Percentiles rank a stretch among this genome's conserved stretches.
Evolutionary conservation across 2,113 vertebrate species (phyloP).

Genomic region (Alouatta palliata): DNA sequence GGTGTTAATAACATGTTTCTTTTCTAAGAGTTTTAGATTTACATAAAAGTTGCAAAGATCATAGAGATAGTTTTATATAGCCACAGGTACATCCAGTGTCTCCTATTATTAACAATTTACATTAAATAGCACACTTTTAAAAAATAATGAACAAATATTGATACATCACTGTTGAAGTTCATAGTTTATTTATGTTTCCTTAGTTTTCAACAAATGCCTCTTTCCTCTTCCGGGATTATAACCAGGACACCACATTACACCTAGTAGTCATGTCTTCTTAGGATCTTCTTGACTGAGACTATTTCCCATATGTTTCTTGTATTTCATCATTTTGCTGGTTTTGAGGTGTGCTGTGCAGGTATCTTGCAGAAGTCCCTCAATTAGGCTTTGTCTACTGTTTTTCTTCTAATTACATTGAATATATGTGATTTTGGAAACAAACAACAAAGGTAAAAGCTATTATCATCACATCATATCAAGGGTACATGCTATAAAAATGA

Average conservation of each 20-base stretch:
- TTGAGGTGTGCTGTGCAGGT: neutral
- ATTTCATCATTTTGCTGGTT: neutral
- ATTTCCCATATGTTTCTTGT: neutral
- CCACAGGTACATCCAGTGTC: neutral
- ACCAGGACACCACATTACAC: neutral
- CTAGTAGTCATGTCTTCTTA: neutral
- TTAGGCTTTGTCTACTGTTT: neutral
- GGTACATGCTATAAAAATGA: neutral
- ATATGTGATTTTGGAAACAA: neutral
- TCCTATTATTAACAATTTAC: neutral
- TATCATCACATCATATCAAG: neutral
- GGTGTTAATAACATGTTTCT: neutral
- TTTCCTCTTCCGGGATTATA: neutral
- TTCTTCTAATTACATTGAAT: neutral
- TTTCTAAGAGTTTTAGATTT: neutral
- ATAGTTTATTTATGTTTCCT: neutral
- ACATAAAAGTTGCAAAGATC: neutral
- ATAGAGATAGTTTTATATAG: neutral
- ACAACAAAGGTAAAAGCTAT: neutral
- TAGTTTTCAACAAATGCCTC: neutral
- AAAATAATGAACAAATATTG: neutral
- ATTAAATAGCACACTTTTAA: neutral
- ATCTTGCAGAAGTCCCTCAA: neutral
- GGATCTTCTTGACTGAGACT: neutral
- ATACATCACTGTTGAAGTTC: neutral